phyloP scores from a whole-genome alignment of 2,113 vertebrate species.

The Pycnonotus jocosus region DNA sequence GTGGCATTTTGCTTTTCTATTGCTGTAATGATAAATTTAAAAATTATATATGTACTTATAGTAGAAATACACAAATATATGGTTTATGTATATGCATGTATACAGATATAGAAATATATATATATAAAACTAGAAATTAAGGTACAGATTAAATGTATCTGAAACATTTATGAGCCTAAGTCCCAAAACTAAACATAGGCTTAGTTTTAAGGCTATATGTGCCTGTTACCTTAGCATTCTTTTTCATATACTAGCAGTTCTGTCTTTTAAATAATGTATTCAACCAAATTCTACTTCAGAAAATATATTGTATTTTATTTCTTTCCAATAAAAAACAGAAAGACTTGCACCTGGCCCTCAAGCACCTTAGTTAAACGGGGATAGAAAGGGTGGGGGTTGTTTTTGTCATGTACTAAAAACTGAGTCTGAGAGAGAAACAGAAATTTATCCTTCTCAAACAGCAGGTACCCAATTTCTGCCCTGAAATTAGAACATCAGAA shows the following conservation, averaged over 20 bases:
- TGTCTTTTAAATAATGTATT: neutral
- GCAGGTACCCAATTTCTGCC: neutral
- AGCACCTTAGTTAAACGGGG: neutral
- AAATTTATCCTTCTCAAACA: constrained; percentile 9
- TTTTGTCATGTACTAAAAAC: neutral
- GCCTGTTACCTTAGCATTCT: neutral
- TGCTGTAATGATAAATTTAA: neutral
- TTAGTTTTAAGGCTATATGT: neutral
- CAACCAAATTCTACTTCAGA: neutral
- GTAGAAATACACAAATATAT: neutral
- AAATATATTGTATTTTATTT: neutral
- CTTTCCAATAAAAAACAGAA: neutral
- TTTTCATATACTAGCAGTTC: neutral
- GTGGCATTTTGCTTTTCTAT: neutral
- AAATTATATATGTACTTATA: neutral
- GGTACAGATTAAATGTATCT: neutral
- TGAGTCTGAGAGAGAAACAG: neutral
- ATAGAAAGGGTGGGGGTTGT: neutral
- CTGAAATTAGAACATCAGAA: constrained; percentile 48
- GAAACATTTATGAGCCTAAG: neutral
- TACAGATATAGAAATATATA: neutral
- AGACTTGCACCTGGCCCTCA: neutral
- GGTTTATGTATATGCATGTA: neutral
- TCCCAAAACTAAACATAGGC: neutral
- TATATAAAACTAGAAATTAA: neutral